A percentile compares a stretch with the other conserved stretches of the same genome.
These are phyloP conservation scores for Craniophora ligustri DNA, from an alignment of 2,888 invertebrate species.

Conservation along the genomic window DNA sequence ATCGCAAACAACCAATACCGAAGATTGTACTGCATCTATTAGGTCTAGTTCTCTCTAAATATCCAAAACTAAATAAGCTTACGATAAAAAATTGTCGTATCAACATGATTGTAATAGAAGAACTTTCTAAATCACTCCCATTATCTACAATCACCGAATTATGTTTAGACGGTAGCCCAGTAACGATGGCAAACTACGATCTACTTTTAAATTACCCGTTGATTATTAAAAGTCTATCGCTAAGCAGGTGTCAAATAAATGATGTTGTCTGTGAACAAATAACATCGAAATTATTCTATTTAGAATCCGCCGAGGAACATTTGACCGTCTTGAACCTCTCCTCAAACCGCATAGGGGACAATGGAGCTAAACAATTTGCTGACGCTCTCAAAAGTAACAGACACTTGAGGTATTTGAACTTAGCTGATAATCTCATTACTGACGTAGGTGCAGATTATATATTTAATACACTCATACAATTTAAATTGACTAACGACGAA, in stretches of 20 bases:
- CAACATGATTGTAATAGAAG: constrained; percentile 59
- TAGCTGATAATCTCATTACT: constrained; percentile 68
- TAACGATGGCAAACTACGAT: constrained; percentile 60
- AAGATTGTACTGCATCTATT: constrained; percentile 62
- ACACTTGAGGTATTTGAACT: constrained; percentile 73
- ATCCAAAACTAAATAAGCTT: constrained; percentile 59
- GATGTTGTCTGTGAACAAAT: constrained; percentile 64
- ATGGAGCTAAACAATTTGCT: constrained; percentile 66
- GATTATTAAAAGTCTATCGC: constrained; percentile 61
- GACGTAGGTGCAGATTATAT: constrained; percentile 66
- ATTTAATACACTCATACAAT: constrained; percentile 63
- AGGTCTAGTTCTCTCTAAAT: constrained; percentile 55
- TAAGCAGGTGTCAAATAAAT: constrained; percentile 67
- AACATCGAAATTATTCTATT: constrained; percentile 57
- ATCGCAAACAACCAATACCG: constrained; percentile 48
- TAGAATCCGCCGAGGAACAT: constrained; percentile 55
- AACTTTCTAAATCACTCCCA: constrained; percentile 63
- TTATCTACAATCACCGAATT: constrained; percentile 65
- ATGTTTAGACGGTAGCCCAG: constrained; percentile 64
- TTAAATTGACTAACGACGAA: constrained; percentile 65
- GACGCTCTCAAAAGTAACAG: constrained; percentile 71
- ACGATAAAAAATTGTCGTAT: constrained; percentile 59
- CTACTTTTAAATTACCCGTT: constrained; percentile 56
- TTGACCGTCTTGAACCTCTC: constrained; percentile 70
- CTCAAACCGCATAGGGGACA: constrained; percentile 70